phyloP scores from a whole-genome alignment of 2,113 vertebrate species.

The Scortum barcoo region DNA sequence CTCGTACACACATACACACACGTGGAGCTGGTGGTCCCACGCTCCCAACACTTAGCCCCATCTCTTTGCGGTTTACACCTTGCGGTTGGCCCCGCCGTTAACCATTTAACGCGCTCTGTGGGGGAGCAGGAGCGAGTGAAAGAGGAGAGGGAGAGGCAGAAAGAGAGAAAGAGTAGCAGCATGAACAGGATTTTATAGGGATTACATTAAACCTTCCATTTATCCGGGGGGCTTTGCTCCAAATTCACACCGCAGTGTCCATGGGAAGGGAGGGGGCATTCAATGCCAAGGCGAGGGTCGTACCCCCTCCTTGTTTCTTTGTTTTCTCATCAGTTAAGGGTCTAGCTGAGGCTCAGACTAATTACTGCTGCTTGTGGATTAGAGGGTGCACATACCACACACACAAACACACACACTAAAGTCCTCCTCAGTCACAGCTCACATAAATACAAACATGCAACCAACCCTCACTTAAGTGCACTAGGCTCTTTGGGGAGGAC shows the following conservation, averaged over 20 bases:
- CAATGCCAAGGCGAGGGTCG: conserved; percentile 59
- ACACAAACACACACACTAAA: conserved; percentile 45
- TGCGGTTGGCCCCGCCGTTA: conserved; percentile 67
- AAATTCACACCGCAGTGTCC: conserved; percentile 73
- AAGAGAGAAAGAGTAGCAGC: conserved; percentile 78
- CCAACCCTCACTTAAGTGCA: neutral
- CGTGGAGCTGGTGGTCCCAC: conserved; percentile 77
- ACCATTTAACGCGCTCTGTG: conserved; percentile 78
- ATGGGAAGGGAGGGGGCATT: conserved; percentile 60
- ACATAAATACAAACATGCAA: conserved; percentile 26
- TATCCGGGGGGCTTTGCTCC: conserved; percentile 78
- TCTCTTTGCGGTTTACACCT: conserved; percentile 80
- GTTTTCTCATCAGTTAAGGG: conserved; percentile 61
- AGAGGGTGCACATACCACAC: conserved; percentile 60
- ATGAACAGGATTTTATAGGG: conserved; percentile 82
- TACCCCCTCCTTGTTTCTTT: conserved; percentile 55
- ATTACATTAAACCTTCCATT: conserved; percentile 85
- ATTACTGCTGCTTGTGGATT: conserved; percentile 62
- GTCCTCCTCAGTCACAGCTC: conserved; percentile 10
- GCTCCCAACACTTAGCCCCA: conserved; percentile 77
- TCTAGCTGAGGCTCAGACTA: conserved; percentile 50
- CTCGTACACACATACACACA: conserved; percentile 63
- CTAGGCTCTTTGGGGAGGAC: conserved; percentile 42
- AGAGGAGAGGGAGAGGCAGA: conserved; percentile 65
- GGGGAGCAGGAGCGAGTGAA: conserved; percentile 67